Conservation (phyloP, 2,888 invertebrate species). For the Drosophila conformis region DNA sequence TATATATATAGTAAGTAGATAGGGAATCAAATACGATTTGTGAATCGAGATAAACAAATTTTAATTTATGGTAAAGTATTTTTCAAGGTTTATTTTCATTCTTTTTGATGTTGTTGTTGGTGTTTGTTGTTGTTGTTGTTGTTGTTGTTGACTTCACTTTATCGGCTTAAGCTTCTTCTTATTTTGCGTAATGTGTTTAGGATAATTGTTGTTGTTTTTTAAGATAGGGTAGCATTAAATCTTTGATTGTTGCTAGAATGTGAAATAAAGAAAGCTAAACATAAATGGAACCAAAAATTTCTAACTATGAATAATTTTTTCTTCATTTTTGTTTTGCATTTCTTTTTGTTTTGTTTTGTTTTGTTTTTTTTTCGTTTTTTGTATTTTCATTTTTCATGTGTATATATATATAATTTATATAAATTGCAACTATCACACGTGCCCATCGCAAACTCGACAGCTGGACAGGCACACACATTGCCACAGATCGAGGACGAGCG, state of each 20-base stretch:
- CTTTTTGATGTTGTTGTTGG: conserved; percentile 20
- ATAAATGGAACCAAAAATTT: conserved; percentile 52
- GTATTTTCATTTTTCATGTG: conserved; percentile 33
- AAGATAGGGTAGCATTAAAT: conserved; percentile 76
- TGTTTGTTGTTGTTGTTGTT: conserved; percentile 23
- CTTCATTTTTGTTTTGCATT: conserved; percentile 32
- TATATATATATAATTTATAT: conserved; percentile 71
- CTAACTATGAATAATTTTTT: conserved; percentile 63
- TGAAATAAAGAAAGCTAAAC: conserved; percentile 52
- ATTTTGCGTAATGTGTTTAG: conserved; percentile 44
- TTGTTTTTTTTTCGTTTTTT: conserved; percentile 42
- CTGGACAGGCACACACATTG: conserved; percentile 74
- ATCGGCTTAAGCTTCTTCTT: conserved; percentile 43
- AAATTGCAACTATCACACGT: conserved; percentile 81
- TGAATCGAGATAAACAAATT: conserved; percentile 58
- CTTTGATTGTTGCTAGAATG: conserved; percentile 74
- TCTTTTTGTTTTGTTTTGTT: conserved; percentile 40
- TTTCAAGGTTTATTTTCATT: conserved; percentile 50
- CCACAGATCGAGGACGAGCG: conserved; percentile 67
- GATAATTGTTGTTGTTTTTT: conserved; percentile 44
- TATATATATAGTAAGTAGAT: conserved; percentile 31
- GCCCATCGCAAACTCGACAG: conserved; percentile 59
- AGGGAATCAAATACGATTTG: conserved; percentile 43
- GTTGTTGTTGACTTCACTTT: conserved; percentile 47
- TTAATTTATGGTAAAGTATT: conserved; percentile 50